Percentiles rank a stretch among this genome's conserved stretches.
Conservation (phyloP, 2,113 vertebrate species). For the Pseudolaguvia tuberculata region DNA sequence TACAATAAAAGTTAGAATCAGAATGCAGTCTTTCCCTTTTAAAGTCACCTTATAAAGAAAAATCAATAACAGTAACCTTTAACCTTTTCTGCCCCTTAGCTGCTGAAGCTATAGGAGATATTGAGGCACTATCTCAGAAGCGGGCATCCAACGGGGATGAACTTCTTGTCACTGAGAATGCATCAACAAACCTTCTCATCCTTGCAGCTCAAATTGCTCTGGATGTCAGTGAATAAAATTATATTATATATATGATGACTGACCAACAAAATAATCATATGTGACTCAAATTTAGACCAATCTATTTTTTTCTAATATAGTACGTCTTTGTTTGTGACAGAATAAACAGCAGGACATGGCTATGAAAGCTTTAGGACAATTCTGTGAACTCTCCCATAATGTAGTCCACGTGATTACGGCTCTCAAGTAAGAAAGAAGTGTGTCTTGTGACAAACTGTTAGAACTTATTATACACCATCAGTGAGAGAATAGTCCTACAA, state of each 20-base stretch:
- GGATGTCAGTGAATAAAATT: conserved; percentile 71
- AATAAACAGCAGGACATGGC: conserved; percentile 73
- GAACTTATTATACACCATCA: neutral
- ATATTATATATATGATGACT: too few relatives aligned
- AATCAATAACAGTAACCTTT: neutral
- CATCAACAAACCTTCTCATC: conserved; percentile 69
- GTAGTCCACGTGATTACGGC: conserved; percentile 69
- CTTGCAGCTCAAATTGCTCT: conserved; percentile 85
- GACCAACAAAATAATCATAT: too few relatives aligned
- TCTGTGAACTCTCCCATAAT: conserved; percentile 75
- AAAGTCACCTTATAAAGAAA: neutral
- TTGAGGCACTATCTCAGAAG: conserved; percentile 63
- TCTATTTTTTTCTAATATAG: neutral
- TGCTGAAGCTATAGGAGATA: conserved; percentile 66
- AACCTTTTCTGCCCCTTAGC: conserved; percentile 66
- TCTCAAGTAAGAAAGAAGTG: conserved; percentile 69
- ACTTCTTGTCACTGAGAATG: conserved; percentile 57
- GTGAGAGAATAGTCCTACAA: neutral
- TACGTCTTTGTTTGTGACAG: conserved; percentile 61
- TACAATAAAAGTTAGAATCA: neutral
- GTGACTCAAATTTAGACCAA: too few relatives aligned
- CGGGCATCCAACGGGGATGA: conserved; percentile 52
- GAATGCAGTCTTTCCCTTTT: neutral
- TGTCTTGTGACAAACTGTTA: conserved; percentile 1
- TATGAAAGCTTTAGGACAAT: conserved; percentile 76